These are phyloP conservation scores for Pyrocephalus nanus DNA, from an alignment of 2,797 vertebrate genomes.

Conservation along the genomic window DNA sequence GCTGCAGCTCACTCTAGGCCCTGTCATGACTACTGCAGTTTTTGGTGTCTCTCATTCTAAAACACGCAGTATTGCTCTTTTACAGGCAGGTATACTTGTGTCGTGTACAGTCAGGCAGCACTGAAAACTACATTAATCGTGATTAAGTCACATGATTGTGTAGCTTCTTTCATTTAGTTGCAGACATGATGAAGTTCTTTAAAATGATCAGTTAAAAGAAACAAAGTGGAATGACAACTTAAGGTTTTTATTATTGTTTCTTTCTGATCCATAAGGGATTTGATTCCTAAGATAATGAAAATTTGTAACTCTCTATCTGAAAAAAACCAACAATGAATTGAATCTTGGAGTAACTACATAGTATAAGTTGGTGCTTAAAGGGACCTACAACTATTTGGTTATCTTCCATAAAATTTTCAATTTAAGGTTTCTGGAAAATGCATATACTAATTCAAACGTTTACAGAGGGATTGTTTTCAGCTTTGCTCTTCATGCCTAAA, in stretches of 20 bases:
- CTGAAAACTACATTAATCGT: background rate
- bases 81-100: background rate
- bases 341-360: background rate
- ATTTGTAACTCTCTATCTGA: background rate
- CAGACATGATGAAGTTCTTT: background rate
- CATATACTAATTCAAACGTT: background rate
- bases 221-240: background rate
- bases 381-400: background rate
- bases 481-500: background rate
- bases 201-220: background rate
- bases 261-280: background rate
- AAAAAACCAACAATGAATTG: rapidly evolving
- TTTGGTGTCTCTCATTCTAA: background rate
- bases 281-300: background rate
- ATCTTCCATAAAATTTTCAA: background rate
- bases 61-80: background rate
- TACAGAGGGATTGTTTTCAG: background rate
- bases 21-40: background rate
- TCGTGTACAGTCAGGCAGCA: background rate
- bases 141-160: background rate
- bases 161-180: background rate
- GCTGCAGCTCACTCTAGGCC: background rate
- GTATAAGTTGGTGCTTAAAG: background rate
- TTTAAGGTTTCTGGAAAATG: background rate
- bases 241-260: background rate